Conservation (phyloP, 2,888 invertebrate species). For the Neoaliturus tenellus region DNA sequence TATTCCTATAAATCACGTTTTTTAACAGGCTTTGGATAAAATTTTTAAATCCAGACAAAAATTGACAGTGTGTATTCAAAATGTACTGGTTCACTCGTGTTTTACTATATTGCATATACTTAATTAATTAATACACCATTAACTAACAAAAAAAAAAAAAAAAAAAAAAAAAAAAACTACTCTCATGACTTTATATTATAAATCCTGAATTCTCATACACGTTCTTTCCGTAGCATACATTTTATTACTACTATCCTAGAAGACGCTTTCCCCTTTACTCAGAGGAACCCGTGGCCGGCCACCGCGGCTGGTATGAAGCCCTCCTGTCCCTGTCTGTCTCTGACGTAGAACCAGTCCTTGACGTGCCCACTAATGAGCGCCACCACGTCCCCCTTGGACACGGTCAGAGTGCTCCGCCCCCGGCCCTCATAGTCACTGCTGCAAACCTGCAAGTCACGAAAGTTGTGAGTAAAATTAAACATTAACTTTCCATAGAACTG, state of each 20-base stretch:
- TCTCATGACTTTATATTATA: background rate
- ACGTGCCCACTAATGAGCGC: constrained; percentile 77
- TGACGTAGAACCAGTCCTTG: constrained; percentile 86
- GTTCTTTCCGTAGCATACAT: background rate
- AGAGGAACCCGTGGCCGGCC: constrained; percentile 87
- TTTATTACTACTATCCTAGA: background rate
- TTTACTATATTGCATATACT: too few relatives aligned
- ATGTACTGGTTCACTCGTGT: too few relatives aligned
- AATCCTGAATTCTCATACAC: background rate
- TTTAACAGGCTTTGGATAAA: too few relatives aligned
- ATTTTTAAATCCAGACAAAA: too few relatives aligned
- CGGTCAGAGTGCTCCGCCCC: constrained; percentile 78
- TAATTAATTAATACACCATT: too few relatives aligned
- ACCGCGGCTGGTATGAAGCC: constrained; percentile 87
- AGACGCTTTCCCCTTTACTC: background rate
- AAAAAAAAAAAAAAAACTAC: too few relatives aligned
- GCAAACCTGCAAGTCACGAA: constrained; percentile 23
- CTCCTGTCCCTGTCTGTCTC: constrained; percentile 81
- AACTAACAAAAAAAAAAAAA: too few relatives aligned
- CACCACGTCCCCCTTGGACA: constrained; percentile 85
- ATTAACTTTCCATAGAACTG: too few relatives aligned
- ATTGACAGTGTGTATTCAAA: too few relatives aligned
- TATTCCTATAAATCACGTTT: too few relatives aligned
- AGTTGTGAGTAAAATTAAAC: too few relatives aligned
- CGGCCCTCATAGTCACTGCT: constrained; percentile 68